A percentile compares a stretch with the other conserved stretches of the same genome.
phyloP scores from a whole-genome alignment of 2,888 invertebrate genomes.

The Thymelicus lineola region DNA sequence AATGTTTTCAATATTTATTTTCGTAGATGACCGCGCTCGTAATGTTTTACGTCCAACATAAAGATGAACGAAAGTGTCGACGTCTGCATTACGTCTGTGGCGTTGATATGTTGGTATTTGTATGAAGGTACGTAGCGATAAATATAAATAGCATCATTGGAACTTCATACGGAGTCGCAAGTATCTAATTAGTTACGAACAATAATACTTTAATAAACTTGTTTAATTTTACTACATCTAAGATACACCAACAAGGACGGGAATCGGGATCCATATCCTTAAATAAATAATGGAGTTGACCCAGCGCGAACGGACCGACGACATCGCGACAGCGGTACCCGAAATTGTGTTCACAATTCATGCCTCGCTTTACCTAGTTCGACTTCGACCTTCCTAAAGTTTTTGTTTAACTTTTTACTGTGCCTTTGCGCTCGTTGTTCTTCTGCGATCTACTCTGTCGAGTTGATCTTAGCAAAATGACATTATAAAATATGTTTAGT shows the following conservation, averaged over 20 bases:
- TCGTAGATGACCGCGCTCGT: conserved; percentile 10
- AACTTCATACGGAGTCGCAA: neutral
- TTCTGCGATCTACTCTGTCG: neutral
- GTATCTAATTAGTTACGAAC: neutral
- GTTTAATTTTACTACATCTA: conserved; percentile 3
- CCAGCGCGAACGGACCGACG: conserved; percentile 49
- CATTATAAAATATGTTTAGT: conserved; percentile 16
- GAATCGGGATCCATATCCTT: conserved; percentile 23
- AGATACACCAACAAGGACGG: conserved; percentile 1
- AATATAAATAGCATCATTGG: neutral
- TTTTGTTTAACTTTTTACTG: conserved; percentile 48
- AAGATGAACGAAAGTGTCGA: conserved; percentile 3
- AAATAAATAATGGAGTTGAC: conserved; percentile 71
- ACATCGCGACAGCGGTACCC: conserved; percentile 25
- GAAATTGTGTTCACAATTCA: conserved; percentile 50
- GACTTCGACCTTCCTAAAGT: conserved; percentile 63
- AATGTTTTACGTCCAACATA: neutral
- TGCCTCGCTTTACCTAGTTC: conserved; percentile 50
- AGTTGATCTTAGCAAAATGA: conserved; percentile 6
- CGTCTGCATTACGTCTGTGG: conserved; percentile 1
- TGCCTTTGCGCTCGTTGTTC: conserved; percentile 10
- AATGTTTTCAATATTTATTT: conserved; percentile 21
- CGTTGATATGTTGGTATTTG: neutral
- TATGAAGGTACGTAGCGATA: neutral
- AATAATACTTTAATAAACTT: neutral